Evolutionary conservation across 1,140 invertebrate genomes (phyloP).

Genomic region (Microplitis mediator): DNA sequence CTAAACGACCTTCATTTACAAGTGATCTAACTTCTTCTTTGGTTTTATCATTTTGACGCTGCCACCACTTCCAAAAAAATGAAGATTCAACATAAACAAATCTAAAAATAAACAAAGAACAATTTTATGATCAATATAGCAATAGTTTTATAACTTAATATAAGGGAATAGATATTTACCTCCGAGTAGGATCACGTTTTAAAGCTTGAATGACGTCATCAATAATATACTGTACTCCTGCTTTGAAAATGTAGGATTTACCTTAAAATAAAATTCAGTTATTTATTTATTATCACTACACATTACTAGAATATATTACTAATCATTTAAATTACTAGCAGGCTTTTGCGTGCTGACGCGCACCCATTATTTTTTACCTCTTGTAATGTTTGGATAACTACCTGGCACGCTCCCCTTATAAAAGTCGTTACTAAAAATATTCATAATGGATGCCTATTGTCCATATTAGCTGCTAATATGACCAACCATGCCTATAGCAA

Average conservation of each 20-base stretch:
- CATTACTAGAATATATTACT: too few species aligned
- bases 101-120: conserved; percentile 47
- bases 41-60: conserved; percentile 69
- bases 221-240: conserved; percentile 89
- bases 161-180: conserved; percentile 51
- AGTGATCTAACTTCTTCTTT: conserved; percentile 66
- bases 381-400: too few species aligned
- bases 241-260: conserved; percentile 72
- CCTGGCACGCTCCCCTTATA: too few species aligned
- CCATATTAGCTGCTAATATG: too few species aligned
- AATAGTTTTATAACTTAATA: not conserved
- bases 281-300: too few species aligned
- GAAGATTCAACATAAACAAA: conserved; percentile 83
- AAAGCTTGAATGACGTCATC: conserved; percentile 86
- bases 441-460: too few species aligned
- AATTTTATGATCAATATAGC: not conserved
- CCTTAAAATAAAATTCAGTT: conserved; percentile 58
- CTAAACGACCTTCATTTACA: conserved; percentile 78
- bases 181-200: conserved; percentile 72
- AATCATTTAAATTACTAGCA: too few species aligned
- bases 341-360: too few species aligned
- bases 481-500: too few species aligned
- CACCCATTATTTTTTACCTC: too few species aligned
- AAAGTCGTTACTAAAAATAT: too few species aligned
- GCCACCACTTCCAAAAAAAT: conserved; percentile 94